Evolutionary conservation across 2,113 vertebrate genomes (phyloP), one percentile per base, ranked within the genome.

Genomic region (Ardeotis arabs): DNA sequence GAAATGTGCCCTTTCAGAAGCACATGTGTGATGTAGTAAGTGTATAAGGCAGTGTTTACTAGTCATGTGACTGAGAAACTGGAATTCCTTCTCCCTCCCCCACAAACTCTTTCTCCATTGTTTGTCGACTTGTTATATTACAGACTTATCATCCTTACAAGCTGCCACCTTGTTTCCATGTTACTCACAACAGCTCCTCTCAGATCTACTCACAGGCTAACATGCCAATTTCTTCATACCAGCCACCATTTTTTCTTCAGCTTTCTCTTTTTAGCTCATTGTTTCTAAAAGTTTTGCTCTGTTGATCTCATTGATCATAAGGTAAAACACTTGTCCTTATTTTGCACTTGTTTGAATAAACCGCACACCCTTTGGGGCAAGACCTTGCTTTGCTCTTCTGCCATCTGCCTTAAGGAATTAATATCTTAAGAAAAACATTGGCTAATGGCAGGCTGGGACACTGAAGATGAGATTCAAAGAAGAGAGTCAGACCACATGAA

Each of bases 61-160:
- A 52, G 53, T 84, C 45, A 3, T 0, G 0, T 94, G 95, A 89
- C 74, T 53, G 62, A 84, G 77, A 87, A 96, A 82, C 24, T 91
- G 74, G 89, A 96, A 96, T 97, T 96, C 91, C 66, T 89, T 81
- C 70, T 91, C 33, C 80, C 77, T 89, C 91, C 84, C 74, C 53
- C 93, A 79, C 66, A 91, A 87, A 56, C 87, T 78, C 79, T 77
- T 93, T 84, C 55, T 89, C 56, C 41, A 73, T 72, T 93, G 81
- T 94, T 82, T 63, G 20, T n/a, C 1, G 17, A 78, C 69, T 91
- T 87, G 14, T 49, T 83, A 4, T 52, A 89, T 47, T 78, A 87
- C 66, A 94, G 67, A 77, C 16, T 63, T 8, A 17, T 27, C 33
- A 66, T 28, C 37, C 69, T 78, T 87, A 58, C 25, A 84, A 89